These are phyloP conservation scores for Phyto melanocephala DNA, from an alignment of 2,888 invertebrate genomes.

Conservation along the genomic window DNA sequence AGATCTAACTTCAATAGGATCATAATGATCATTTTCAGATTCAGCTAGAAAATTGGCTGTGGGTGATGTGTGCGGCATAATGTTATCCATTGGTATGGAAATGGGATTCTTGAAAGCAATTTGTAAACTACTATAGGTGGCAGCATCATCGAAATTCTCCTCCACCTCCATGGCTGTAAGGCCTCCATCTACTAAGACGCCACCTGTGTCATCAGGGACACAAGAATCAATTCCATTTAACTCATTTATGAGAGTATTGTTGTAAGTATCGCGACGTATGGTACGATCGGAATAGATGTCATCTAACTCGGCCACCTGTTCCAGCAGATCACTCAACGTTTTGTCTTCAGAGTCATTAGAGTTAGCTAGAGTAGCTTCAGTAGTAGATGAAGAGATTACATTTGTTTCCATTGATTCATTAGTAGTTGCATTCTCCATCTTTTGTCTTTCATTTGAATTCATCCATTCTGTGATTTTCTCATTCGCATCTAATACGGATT, in stretches of 20 bases:
- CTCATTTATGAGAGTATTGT: conserved; percentile 75
- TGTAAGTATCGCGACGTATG: conserved; percentile 81
- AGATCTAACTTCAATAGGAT: conserved; percentile 77
- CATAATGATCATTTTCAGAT: conserved; percentile 79
- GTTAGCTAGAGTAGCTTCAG: conserved; percentile 8
- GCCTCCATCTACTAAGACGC: conserved; percentile 31
- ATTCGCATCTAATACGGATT: conserved; percentile 66
- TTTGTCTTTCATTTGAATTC: conserved; percentile 74
- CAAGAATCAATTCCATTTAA: conserved; percentile 71
- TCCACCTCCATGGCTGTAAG: conserved; percentile 80
- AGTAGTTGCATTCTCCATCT: conserved; percentile 15
- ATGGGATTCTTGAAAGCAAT: conserved; percentile 92
- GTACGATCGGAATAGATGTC: conserved; percentile 89
- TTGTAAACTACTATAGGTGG: conserved; percentile 91
- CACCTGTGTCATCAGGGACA: conserved; percentile 67
- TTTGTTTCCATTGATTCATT: conserved; percentile 33
- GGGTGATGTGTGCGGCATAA: conserved; percentile 79
- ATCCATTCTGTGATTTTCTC: conserved; percentile 78
- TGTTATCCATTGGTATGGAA: conserved; percentile 83
- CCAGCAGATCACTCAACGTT: conserved; percentile 85
- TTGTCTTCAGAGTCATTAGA: conserved; percentile 79
- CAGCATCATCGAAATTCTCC: conserved; percentile 86
- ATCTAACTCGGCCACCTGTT: conserved; percentile 89
- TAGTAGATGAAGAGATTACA: conserved; percentile 39
- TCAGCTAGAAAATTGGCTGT: conserved; percentile 75